Percentiles rank a stretch among this genome's conserved stretches.
Conservation (phyloP, 1,140 invertebrate genomes). For the Drosophila grimshawi region DNA sequence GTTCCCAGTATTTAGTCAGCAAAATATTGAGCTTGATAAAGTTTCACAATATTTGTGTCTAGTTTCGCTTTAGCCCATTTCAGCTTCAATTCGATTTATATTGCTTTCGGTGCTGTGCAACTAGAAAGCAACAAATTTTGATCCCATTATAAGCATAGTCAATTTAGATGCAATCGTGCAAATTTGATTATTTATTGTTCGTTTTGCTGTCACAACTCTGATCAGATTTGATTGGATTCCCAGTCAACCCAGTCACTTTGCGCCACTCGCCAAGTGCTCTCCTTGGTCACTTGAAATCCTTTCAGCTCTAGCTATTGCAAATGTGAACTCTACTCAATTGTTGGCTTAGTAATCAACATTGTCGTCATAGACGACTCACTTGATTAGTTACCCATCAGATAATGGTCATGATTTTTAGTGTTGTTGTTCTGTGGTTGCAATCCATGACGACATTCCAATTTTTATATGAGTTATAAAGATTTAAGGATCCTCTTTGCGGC, state of each 20-base stretch:
- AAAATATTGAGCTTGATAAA: too few relatives aligned
- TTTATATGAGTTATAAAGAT: constrained; percentile 39
- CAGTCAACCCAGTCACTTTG: background rate
- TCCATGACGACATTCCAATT: background rate
- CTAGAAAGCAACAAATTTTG: background rate
- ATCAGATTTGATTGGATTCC: background rate
- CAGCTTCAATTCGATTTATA: background rate
- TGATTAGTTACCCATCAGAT: constrained; percentile 7
- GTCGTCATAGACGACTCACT: background rate
- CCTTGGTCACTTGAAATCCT: too few relatives aligned
- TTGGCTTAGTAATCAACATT: too few relatives aligned
- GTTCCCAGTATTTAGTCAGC: too few relatives aligned
- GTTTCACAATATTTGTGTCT: too few relatives aligned
- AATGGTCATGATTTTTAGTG: constrained; percentile 11
- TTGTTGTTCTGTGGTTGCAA: background rate
- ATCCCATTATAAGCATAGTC: constrained; percentile 1
- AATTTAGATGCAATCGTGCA: constrained; percentile 2
- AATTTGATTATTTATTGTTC: background rate
- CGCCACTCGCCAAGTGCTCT: background rate
- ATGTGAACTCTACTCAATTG: too few relatives aligned
- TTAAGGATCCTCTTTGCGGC: constrained; percentile 34
- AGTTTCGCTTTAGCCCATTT: too few relatives aligned
- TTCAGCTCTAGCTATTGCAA: too few relatives aligned
- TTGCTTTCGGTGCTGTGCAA: background rate
- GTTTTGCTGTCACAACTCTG: background rate